These are phyloP conservation scores for Netelia virgata DNA, from an alignment of 2,888 invertebrate genomes.

Conservation along the genomic window DNA sequence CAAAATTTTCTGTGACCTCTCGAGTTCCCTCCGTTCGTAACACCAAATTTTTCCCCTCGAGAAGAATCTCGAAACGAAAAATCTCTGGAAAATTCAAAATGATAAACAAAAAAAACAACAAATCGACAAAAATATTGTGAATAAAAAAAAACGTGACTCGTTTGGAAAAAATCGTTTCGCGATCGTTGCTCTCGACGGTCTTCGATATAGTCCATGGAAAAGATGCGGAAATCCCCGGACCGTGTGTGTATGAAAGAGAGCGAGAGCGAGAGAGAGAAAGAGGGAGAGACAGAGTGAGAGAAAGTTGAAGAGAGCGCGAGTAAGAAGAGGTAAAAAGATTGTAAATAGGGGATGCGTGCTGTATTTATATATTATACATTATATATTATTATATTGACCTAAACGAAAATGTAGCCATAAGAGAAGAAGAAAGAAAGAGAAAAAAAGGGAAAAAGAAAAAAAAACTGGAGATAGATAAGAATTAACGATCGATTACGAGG, in stretches of 20 bases:
- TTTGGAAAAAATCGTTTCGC: background rate
- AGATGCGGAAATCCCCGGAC: conserved; percentile 52
- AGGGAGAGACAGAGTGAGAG: conserved; percentile 61
- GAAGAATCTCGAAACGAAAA: too few species aligned
- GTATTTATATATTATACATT: conserved; percentile 76
- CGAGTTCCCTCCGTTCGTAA: conserved; percentile 1
- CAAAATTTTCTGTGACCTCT: conserved; percentile 59
- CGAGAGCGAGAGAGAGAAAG: conserved; percentile 55
- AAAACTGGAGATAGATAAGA: conserved; percentile 55
- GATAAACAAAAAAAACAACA: too few species aligned
- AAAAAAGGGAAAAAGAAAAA: conserved; percentile 38
- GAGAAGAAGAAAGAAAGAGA: conserved; percentile 36
- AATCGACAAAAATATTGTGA: too few species aligned
- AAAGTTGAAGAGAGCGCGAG: conserved; percentile 53
- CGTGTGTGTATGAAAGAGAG: conserved; percentile 34
- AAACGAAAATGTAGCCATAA: conserved; percentile 50
- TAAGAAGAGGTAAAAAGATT: conserved; percentile 67
- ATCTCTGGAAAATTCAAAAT: too few species aligned
- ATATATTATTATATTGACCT: conserved; percentile 64
- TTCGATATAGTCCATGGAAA: conserved; percentile 28
- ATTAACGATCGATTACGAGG: background rate
- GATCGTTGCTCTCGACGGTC: conserved; percentile 20
- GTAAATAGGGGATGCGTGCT: conserved; percentile 78
- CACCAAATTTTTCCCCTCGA: too few species aligned
- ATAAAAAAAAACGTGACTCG: too few species aligned